phyloP scores from a whole-genome alignment of 2,888 invertebrate genomes.

The Cephus runcator region DNA sequence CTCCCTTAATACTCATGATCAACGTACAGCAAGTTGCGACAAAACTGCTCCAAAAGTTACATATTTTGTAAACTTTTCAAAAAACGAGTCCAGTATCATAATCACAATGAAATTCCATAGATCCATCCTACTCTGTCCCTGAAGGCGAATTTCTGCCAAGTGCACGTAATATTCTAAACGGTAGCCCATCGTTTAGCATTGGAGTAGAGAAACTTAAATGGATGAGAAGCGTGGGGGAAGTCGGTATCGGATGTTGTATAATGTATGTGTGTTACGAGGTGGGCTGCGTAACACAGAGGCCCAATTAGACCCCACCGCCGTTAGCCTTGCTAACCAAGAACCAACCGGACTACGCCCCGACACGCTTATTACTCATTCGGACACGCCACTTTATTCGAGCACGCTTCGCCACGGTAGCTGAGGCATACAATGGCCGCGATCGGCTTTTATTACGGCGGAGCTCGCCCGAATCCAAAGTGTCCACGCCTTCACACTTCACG shows the following conservation, averaged over 20 bases:
- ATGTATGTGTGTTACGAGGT: not conserved
- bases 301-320: slow-evolving; percentile 60
- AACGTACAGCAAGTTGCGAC: not conserved
- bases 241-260: not conserved
- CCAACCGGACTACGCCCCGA: slow-evolving; percentile 61
- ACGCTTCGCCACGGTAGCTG: slow-evolving; percentile 36
- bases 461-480: not conserved
- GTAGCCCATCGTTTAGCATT: not conserved
- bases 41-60: not conserved
- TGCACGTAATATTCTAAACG: not conserved
- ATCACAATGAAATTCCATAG: not conserved
- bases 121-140: not conserved
- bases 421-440: slow-evolving; percentile 43
- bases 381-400: slow-evolving; percentile 58
- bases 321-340: slow-evolving; percentile 56
- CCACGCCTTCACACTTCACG: not conserved
- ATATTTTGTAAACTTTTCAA: not conserved
- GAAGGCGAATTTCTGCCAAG: not conserved
- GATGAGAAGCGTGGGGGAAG: not conserved
- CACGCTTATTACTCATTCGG: slow-evolving; percentile 62
- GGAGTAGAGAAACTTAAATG: not conserved
- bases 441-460: slow-evolving; percentile 1
- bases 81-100: not conserved
- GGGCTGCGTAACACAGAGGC: slow-evolving; percentile 56
- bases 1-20: not conserved